Evolutionary conservation across 2,797 vertebrate genomes (phyloP).

Genomic region (Gephyroberyx darwinii): DNA sequence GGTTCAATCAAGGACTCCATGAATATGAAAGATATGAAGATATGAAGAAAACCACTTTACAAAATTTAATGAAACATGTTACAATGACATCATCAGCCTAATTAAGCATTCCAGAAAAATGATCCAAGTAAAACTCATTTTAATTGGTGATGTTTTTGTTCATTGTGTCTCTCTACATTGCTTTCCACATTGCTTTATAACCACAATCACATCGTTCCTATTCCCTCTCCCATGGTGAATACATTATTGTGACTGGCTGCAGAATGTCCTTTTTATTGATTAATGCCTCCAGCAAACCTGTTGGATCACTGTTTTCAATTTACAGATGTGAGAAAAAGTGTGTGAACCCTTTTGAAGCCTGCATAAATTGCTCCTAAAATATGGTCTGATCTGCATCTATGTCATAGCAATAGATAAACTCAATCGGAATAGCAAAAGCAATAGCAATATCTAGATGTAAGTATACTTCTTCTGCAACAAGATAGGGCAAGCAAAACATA

Average conservation of each 20-base stretch:
- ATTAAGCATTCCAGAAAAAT: too few species aligned
- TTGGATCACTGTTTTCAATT: not conserved
- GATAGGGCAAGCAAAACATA: not conserved
- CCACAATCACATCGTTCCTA: not conserved
- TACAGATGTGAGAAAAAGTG: not conserved
- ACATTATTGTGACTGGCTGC: not conserved
- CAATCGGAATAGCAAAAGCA: not conserved
- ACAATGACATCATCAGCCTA: too few species aligned
- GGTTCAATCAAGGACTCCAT: not conserved
- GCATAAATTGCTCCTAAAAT: too few species aligned
- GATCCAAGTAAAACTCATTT: too few species aligned
- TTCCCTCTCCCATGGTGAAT: not conserved
- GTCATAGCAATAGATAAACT: too few species aligned
- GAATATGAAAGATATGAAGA: conserved; percentile 1
- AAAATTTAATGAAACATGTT: not conserved
- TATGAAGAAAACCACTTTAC: not conserved
- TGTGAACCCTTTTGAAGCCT: too few species aligned
- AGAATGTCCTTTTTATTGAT: not conserved
- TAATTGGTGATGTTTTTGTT: too few species aligned
- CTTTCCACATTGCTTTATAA: too few species aligned
- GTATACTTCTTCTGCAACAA: not conserved
- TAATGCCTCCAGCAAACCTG: not conserved
- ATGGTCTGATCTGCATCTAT: too few species aligned
- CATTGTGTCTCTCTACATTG: too few species aligned
- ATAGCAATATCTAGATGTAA: not conserved